phyloP scores from a whole-genome alignment of 2,113 vertebrate genomes.

The Scytalopus superciliaris region DNA sequence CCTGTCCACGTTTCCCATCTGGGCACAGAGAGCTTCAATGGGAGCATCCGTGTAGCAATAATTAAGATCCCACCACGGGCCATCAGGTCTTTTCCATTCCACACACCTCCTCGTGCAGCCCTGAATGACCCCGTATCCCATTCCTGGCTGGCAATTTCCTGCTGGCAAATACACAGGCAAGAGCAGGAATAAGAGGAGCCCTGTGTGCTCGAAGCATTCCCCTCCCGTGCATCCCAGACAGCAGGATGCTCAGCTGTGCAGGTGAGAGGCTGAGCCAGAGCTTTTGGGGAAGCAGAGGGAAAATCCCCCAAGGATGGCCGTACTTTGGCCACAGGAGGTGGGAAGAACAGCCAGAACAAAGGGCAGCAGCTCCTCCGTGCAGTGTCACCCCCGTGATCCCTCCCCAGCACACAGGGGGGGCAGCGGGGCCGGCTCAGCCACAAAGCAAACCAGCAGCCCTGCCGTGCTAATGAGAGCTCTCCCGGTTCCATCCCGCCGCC shows the following conservation, averaged over 20 bases:
- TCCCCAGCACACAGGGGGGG: too few species aligned
- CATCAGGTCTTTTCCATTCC: not conserved
- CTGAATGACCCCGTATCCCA: not conserved
- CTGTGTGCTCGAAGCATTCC: not conserved
- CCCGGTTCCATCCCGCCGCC: not conserved
- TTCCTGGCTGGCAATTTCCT: not conserved
- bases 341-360: not conserved
- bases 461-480: slow-evolving; percentile 45
- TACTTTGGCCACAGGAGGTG: not conserved
- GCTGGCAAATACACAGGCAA: not conserved
- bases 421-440: too few species aligned
- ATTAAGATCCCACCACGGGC: not conserved
- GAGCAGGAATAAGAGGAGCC: not conserved
- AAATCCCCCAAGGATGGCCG: not conserved
- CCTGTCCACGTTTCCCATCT: not conserved
- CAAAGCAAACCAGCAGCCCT: too few species aligned
- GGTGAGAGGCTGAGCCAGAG: not conserved
- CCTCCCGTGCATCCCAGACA: not conserved
- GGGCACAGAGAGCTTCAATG: not conserved
- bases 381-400: too few species aligned
- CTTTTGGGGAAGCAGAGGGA: not conserved
- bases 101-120: not conserved
- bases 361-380: not conserved
- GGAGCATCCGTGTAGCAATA: not conserved
- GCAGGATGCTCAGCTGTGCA: not conserved